Evolutionary conservation across 1,140 invertebrate species (phyloP).

Genomic region (Helicoverpa armigera): DNA sequence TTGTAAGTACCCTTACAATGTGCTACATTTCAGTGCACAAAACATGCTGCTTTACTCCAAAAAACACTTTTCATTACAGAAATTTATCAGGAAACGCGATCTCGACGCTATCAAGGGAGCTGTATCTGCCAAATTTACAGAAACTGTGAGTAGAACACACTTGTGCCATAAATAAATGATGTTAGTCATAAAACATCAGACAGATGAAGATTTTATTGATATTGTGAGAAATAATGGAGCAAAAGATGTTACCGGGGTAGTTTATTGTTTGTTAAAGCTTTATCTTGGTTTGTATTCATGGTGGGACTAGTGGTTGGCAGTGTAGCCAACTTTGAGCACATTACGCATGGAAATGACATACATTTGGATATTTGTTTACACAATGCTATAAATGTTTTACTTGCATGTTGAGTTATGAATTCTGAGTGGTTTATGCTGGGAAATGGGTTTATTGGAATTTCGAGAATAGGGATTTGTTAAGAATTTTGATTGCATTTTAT

Average conservation of each 20-base stretch:
- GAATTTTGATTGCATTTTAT: neutral
- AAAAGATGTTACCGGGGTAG: neutral
- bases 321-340: slow-evolving; percentile 15
- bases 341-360: slow-evolving; percentile 12
- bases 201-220: neutral
- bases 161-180: slow-evolving; percentile 7
- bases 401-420: neutral
- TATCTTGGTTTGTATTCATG: slow-evolving; percentile 11
- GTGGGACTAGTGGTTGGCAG: slow-evolving; percentile 6
- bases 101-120: slow-evolving; percentile 79
- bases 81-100: slow-evolving; percentile 84
- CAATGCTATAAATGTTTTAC: slow-evolving; percentile 6
- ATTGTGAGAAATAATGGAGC: neutral
- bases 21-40: neutral
- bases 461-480: neutral
- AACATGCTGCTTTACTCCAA: neutral
- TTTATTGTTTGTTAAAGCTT: neutral
- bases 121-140: slow-evolving; percentile 81
- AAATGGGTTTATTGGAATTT: neutral
- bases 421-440: neutral
- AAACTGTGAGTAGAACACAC: slow-evolving; percentile 77
- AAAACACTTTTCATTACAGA: slow-evolving; percentile 62
- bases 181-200: neutral
- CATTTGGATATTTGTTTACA: slow-evolving; percentile 38
- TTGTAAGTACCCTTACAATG: slow-evolving; percentile 71